phyloP scores from a whole-genome alignment of 2,797 vertebrate genomes.

The Malacoraja senta region DNA sequence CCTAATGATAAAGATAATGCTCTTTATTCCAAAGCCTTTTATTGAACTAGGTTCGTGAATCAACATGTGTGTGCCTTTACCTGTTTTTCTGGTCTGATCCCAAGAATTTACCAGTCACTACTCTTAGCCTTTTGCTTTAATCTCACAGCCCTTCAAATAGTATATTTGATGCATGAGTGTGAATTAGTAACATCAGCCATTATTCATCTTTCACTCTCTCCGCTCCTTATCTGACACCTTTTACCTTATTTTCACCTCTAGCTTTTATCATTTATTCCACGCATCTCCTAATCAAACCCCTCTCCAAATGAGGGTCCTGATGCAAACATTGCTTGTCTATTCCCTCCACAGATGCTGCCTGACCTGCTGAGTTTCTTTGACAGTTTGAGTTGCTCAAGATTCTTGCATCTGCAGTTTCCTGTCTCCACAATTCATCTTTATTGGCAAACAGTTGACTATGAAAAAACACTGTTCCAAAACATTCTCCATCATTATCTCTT shows the following conservation, averaged over 20 bases:
- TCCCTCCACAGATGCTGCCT: no score
- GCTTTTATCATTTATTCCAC: no score
- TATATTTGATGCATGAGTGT: not conserved
- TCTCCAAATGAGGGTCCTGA: no score
- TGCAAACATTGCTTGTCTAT: no score
- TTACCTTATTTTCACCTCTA: no score
- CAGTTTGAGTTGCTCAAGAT: no score
- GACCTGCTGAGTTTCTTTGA: no score
- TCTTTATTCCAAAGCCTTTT: not conserved
- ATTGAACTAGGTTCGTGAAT: not conserved
- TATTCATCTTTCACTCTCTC: not conserved
- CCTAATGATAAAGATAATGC: not conserved
- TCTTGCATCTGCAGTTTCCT: no score
- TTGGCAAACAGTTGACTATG: not conserved
- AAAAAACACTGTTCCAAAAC: no score
- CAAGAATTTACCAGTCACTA: not conserved
- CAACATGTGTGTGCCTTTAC: not conserved
- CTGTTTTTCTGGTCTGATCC: not conserved
- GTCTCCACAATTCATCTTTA: not conserved
- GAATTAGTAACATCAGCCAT: not conserved
- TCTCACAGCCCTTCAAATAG: not conserved
- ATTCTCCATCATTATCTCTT: no score
- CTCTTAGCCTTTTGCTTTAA: not conserved
- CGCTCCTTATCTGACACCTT: no score
- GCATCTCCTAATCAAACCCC: no score